Evolutionary conservation across 2,888 invertebrate genomes (phyloP), one percentile per base, ranked within the genome.

Genomic region (Rhagonycha fulva): DNA sequence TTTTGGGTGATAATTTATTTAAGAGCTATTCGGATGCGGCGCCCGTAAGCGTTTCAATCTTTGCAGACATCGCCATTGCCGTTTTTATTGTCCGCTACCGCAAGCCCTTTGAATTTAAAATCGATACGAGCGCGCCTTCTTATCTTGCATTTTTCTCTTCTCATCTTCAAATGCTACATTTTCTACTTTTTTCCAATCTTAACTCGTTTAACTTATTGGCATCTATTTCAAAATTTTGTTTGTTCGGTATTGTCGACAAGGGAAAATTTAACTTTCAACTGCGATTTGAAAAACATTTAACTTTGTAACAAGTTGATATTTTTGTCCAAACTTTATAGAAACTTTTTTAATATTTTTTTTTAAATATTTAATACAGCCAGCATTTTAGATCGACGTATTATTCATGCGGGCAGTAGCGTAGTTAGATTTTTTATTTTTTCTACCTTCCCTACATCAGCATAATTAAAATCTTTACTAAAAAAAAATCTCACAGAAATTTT

Each of bases 1-100:
- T 19, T 12, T 14, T 28, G 75, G 74, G 74, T 23, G 78, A 80
- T 80, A 80, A 80, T 80, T 79, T 80, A 80, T 80, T 80, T 80
- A 80, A 79, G 77, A 79, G 78, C 76, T 74, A 80, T 80, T 80
- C 80, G 78, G 75, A 80, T 80, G 80, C 80, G 80, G 77, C 77
- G 71, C 62, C 75, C 76, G 80, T 78, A 78, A 74, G 76, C 74
- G 77, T 70, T 71, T 75, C 75, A 78, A 75, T 77, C 80, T 74
- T 77, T 77, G 74, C 77, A 75, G 77, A 77, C 77, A 75, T 77
- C 75, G 70, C 75, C 77, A 62, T 75, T 77, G 75, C 75, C 72
- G 77, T 74, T 77, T 77, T 77, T 77, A 75, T 77, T 77, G 77
- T 75, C 75, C 72, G 72, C 75, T 72, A 73, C 77, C 75, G 77